Evolutionary conservation across 2,888 invertebrate species (phyloP).

Genomic region (Hypselothyrea guttata): DNA sequence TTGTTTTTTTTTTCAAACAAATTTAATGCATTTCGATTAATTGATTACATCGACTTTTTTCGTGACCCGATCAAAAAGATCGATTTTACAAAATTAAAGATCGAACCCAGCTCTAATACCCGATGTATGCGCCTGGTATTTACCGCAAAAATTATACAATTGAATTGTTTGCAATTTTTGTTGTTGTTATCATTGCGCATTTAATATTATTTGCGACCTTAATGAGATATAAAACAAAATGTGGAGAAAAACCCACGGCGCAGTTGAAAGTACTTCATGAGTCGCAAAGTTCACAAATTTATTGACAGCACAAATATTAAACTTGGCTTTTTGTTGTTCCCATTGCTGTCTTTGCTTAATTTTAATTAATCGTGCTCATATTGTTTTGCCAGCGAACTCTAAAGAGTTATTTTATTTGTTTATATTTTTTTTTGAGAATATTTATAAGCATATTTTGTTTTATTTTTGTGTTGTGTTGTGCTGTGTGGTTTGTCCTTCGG

Average conservation of each 20-base stretch:
- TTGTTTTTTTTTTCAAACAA: no score
- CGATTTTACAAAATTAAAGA: no score
- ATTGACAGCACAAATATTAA: constrained; percentile 68
- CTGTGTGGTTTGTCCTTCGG: constrained; percentile 61
- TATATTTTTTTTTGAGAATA: constrained; percentile 10
- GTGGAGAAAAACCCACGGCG: constrained; percentile 51
- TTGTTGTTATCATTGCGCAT: constrained; percentile 1
- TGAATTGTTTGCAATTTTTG: constrained; percentile 13
- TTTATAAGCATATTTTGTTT: constrained; percentile 6
- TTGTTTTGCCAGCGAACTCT: constrained; percentile 34
- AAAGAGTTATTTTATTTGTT: constrained; percentile 30
- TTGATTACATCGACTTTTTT: no score
- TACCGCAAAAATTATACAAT: constrained; percentile 16
- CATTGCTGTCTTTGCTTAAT: constrained; percentile 49
- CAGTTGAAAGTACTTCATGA: constrained; percentile 58
- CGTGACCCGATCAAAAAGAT: no score
- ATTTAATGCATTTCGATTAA: no score
- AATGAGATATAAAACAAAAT: constrained; percentile 3
- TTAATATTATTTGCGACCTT: constrained; percentile 40
- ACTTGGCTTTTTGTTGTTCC: constrained; percentile 15
- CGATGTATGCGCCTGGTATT: constrained; percentile 12
- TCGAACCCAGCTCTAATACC: no score
- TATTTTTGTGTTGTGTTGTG: constrained; percentile 27
- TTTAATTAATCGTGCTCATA: constrained; percentile 67
- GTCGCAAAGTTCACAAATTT: constrained; percentile 65